A percentile compares a stretch with the other conserved stretches of the same genome.
phyloP scores from a whole-genome alignment of 2,888 invertebrate genomes.

The Rhogogaster chlorosoma region DNA sequence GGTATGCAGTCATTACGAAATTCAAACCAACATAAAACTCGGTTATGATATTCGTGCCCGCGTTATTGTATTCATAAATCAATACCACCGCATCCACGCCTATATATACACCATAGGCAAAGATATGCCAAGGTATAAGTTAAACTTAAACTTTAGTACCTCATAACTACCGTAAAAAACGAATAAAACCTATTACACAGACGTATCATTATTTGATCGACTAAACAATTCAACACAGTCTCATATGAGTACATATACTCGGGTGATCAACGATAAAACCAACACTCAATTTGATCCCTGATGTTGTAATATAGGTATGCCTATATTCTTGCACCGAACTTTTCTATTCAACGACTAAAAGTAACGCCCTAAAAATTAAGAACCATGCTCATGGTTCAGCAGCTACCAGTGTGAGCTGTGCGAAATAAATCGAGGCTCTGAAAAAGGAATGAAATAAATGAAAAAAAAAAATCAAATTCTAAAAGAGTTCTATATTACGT shows the following conservation, averaged over 20 bases:
- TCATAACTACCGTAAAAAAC: background rate
- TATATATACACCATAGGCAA: background rate
- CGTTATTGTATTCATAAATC: constrained; percentile 16
- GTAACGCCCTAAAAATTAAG: constrained; percentile 26
- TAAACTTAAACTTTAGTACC: background rate
- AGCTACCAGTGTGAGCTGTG: constrained; percentile 56
- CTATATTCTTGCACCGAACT: background rate
- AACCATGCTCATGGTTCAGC: background rate
- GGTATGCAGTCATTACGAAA: constrained; percentile 39
- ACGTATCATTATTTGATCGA: background rate
- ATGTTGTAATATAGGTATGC: background rate
- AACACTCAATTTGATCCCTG: background rate
- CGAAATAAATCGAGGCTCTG: constrained; percentile 50
- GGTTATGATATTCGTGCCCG: background rate
- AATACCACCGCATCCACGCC: background rate
- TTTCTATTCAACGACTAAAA: background rate
- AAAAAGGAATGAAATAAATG: background rate
- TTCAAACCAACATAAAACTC: constrained; percentile 31
- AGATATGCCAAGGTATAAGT: background rate
- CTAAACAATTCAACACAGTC: background rate
- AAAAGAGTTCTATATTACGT: background rate
- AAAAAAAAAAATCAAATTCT: background rate
- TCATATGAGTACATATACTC: background rate
- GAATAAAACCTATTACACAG: background rate
- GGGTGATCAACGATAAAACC: constrained; percentile 1